These are phyloP conservation scores for Scomber japonicus DNA, from an alignment of 2,113 vertebrate genomes.

Conservation along the genomic window DNA sequence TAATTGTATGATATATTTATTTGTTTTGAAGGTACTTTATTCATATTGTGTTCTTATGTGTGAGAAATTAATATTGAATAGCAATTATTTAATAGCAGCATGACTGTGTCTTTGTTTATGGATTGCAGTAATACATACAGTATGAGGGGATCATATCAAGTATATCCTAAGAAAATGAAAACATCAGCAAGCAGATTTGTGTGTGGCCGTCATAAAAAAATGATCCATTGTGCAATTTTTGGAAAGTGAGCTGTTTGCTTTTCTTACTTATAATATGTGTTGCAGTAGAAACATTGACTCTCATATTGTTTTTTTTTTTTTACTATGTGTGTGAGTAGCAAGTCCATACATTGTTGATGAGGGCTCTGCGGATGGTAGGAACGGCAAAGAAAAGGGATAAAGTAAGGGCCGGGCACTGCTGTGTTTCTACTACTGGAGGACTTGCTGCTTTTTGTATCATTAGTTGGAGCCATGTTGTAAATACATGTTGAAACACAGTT, in stretches of 20 bases:
- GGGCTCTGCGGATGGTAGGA: slow-evolving; percentile 20
- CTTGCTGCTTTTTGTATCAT: slow-evolving; percentile 25
- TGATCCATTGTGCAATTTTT: neutral
- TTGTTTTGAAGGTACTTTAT: too few relatives aligned
- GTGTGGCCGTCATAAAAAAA: neutral
- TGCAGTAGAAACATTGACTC: neutral
- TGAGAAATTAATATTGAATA: too few relatives aligned
- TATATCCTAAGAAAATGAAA: neutral
- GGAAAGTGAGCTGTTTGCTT: neutral
- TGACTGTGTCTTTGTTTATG: neutral
- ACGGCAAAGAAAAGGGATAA: slow-evolving; percentile 18
- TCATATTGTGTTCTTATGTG: too few relatives aligned
- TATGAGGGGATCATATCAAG: neutral
- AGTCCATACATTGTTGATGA: slow-evolving; percentile 47
- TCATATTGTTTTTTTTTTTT: slow-evolving; percentile 16
- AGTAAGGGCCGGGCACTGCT: neutral
- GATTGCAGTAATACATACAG: neutral
- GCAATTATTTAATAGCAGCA: too few relatives aligned
- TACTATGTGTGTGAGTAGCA: slow-evolving; percentile 1
- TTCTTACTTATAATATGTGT: neutral
- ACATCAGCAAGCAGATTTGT: neutral
- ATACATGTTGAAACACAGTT: neutral
- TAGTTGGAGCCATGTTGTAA: slow-evolving; percentile 14
- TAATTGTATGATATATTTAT: too few relatives aligned
- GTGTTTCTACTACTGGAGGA: neutral